A percentile compares a stretch with the other conserved stretches of the same genome.
phyloP scores from a whole-genome alignment of 2,888 invertebrate species.

The Parapristionchus giblindavisi region DNA sequence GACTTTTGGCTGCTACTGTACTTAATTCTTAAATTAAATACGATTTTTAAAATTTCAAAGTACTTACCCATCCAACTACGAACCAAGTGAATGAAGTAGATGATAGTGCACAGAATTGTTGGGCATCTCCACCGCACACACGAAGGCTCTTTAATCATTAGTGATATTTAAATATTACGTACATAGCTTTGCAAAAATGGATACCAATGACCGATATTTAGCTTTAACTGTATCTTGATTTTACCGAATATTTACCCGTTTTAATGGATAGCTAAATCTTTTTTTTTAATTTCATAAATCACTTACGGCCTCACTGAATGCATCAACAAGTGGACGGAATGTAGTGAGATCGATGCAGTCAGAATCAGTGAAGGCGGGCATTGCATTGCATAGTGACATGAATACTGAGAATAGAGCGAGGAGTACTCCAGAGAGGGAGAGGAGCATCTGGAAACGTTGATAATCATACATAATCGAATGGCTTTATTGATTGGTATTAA shows the following conservation, averaged over 20 bases:
- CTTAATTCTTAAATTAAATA: too few species aligned
- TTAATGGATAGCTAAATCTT: background rate
- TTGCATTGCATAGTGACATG: constrained; percentile 69
- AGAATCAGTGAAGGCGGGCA: constrained; percentile 74
- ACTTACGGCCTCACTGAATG: constrained; percentile 52
- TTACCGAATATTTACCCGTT: background rate
- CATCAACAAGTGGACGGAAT: constrained; percentile 59
- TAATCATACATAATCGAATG: background rate
- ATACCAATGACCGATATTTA: background rate
- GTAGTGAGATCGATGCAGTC: constrained; percentile 65
- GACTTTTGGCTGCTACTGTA: too few species aligned
- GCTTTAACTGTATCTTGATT: background rate
- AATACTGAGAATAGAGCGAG: constrained; percentile 60
- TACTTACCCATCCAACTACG: constrained; percentile 45
- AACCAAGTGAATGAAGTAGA: constrained; percentile 64
- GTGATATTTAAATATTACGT: background rate
- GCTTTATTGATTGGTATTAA: too few species aligned
- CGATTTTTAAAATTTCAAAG: too few species aligned
- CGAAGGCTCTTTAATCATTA: constrained; percentile 57
- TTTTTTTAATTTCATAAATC: background rate
- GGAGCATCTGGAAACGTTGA: constrained; percentile 11
- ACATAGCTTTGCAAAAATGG: background rate
- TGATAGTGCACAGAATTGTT: constrained; percentile 67
- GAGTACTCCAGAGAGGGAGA: constrained; percentile 59
- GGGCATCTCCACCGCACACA: constrained; percentile 66